Conservation (phyloP, 2,113 vertebrate species). For the Parus major region DNA sequence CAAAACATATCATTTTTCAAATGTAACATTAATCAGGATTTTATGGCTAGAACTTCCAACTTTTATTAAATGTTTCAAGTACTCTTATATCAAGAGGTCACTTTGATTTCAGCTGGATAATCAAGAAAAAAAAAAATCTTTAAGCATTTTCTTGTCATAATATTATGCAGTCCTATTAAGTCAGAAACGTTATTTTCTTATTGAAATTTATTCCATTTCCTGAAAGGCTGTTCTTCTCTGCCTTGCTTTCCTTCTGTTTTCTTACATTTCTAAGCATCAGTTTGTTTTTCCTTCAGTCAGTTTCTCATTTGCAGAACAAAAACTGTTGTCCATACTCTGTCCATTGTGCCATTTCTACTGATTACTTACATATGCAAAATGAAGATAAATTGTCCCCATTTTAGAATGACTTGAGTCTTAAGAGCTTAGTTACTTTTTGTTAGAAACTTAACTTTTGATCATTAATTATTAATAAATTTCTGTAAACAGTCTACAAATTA, state of each 20-base stretch:
- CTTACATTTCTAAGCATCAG: neutral
- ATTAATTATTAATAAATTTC: constrained; percentile 19
- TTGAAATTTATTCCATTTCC: neutral
- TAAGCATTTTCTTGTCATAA: neutral
- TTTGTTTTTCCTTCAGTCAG: neutral
- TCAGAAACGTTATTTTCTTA: neutral
- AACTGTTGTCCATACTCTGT: accelerated
- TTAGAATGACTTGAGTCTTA: neutral
- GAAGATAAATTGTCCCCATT: neutral
- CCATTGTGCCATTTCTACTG: neutral
- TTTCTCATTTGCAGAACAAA: neutral
- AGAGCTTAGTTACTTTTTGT: neutral
- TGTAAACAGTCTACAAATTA: neutral
- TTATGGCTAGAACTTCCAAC: neutral
- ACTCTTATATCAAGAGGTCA: neutral
- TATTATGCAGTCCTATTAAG: neutral
- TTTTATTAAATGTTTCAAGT: neutral
- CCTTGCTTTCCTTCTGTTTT: neutral
- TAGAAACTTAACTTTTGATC: neutral
- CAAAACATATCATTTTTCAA: neutral
- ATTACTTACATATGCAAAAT: neutral
- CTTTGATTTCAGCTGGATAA: neutral
- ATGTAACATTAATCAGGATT: neutral
- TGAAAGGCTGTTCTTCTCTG: neutral
- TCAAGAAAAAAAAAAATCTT: neutral